Evolutionary conservation across 2,888 invertebrate genomes (phyloP).

Genomic region (Aleiodes leptofemur): DNA sequence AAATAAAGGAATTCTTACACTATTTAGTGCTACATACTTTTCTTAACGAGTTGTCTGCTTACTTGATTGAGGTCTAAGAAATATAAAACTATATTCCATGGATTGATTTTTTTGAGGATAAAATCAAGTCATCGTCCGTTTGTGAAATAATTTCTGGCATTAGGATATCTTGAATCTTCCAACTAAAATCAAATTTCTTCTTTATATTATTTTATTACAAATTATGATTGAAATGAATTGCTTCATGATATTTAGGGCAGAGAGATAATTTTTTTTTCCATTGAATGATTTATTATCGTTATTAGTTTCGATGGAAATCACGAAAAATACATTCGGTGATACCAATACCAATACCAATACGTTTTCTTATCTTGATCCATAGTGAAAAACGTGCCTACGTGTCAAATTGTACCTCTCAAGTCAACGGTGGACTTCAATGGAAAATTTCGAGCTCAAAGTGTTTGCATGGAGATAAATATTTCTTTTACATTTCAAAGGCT

Average conservation of each 20-base stretch:
- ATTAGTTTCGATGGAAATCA: not conserved
- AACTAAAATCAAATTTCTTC: not conserved
- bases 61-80: not conserved
- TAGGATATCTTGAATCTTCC: not conserved
- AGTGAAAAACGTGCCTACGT: constrained; percentile 28
- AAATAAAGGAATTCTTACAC: not conserved
- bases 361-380: constrained; percentile 25
- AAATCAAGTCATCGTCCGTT: not conserved
- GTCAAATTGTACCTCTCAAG: not conserved
- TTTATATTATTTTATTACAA: too few species aligned
- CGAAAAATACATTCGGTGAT: constrained; percentile 12
- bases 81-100: constrained; percentile 13
- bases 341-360: constrained; percentile 20
- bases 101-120: not conserved
- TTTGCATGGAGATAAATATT: constrained; percentile 32
- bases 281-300: not conserved
- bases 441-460: constrained; percentile 25
- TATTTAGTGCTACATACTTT: not conserved
- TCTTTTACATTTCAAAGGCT: constrained; percentile 3
- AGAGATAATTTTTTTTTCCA: not conserved
- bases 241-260: not conserved
- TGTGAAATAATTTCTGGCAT: constrained; percentile 24
- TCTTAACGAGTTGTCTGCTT: constrained; percentile 6
- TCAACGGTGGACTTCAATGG: not conserved
- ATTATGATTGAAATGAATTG: not conserved